Evolutionary conservation across 2,888 invertebrate genomes (phyloP), one percentile per base, ranked within the genome.

Genomic region (Ethmia dodecea): DNA sequence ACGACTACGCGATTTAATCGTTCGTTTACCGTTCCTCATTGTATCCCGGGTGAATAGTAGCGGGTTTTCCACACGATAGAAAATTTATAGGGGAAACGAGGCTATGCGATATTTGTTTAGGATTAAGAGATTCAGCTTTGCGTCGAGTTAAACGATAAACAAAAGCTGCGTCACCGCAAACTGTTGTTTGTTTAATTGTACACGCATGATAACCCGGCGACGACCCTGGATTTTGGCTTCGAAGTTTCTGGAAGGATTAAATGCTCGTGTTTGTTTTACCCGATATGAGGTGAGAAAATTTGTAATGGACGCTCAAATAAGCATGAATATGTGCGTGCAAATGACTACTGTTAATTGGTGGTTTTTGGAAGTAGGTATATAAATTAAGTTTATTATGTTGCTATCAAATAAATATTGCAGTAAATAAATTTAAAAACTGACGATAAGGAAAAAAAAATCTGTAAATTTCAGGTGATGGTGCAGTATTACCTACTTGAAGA

Each of bases 151-250:
- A 70, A 74, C 66, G 77, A 76, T 78, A 79, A 80, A 81, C 79
- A 75, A 76, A 70, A 71, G 74, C 75, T 60, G 58, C 55, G 68
- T 67, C 60, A 45, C 73, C 72, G 60, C 78, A 73, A 75, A 77
- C 68, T 72, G 71, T 51, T 80, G 79, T 80, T 78, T 79, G 80
- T 72, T 67, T 72, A 77, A 80, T 77, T 83, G 79, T 81, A 69
- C 70, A 73, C 58, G 70, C 60, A 62, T 59, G 83, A 83, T 81
- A 83, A 79, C 72, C 65, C 58, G 60, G 46, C 71, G 72, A 68
- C 65, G 60, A 61, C 56, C 55, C 50, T 49, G 46, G 46, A 48
- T 52, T 55, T 42, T 40, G 44, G 56, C 56, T 64, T 59, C 45
- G 50, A 59, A 64, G 63, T 63, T 64, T 55, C 46, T 53, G 47